A percentile compares a stretch with the other conserved stretches of the same genome.
phyloP scores from a whole-genome alignment of 2,888 invertebrate species.

The Apantesis nais region DNA sequence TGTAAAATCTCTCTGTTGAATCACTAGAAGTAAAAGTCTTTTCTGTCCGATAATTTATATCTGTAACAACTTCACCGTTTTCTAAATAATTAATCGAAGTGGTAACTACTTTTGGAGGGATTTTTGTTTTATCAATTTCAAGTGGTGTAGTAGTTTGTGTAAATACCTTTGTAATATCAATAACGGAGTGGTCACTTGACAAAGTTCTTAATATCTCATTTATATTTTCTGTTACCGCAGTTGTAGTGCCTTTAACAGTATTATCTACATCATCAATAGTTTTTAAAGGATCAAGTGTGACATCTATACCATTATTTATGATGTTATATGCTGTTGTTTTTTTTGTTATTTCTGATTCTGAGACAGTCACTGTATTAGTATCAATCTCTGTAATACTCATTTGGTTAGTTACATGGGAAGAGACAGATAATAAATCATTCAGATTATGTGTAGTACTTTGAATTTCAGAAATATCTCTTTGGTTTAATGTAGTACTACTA shows the following conservation, averaged over 20 bases:
- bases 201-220: background rate
- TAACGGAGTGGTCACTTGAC: background rate
- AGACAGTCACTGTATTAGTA: background rate
- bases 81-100: conserved; percentile 1
- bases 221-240: conserved; percentile 11
- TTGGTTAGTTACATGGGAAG: background rate
- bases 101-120: background rate
- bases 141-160: background rate
- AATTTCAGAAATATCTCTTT: background rate
- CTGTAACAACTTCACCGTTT: background rate
- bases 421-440: conserved; percentile 1
- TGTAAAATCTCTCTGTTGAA: background rate
- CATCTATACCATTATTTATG: conserved; percentile 1
- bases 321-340: conserved; percentile 10
- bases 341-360: conserved; percentile 3
- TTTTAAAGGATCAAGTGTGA: background rate
- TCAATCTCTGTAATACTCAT: background rate
- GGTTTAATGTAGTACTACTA: conserved; percentile 5
- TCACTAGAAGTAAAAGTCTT: background rate
- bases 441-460: conserved; percentile 6
- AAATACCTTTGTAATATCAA: background rate
- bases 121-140: background rate
- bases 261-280: background rate
- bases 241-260: background rate
- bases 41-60: background rate